Conservation (phyloP, 2,797 vertebrate genomes). For the Dromococcyx pavoninus region DNA sequence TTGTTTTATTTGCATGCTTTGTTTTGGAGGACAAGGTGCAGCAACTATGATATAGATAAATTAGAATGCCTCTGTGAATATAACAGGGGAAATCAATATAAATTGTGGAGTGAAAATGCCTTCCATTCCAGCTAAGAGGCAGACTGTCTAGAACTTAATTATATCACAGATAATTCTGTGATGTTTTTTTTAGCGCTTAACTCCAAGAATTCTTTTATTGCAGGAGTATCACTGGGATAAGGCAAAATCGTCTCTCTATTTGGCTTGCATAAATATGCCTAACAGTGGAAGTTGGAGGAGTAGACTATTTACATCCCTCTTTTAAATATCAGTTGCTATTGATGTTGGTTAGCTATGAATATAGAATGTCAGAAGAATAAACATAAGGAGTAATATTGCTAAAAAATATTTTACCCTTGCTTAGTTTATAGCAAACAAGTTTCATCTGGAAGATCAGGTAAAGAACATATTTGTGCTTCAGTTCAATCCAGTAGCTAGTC, state of each 20-base stretch:
- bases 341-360: neutral
- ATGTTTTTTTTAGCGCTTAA: neutral
- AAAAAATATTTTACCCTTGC: neutral
- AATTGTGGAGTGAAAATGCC: neutral
- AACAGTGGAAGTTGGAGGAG: neutral
- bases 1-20: neutral
- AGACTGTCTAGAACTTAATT: neutral
- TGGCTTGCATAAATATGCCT: neutral
- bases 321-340: neutral
- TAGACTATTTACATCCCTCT: neutral
- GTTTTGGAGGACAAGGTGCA: neutral
- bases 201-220: neutral
- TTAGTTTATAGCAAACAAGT: neutral
- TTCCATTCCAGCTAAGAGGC: neutral
- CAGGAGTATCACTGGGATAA: neutral
- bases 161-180: neutral
- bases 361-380: neutral
- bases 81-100: neutral
- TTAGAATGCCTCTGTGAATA: neutral
- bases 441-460: neutral
- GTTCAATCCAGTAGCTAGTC: neutral
- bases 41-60: neutral
- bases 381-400: neutral
- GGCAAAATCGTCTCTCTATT: neutral
- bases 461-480: neutral